Evolutionary conservation across 1,140 invertebrate species (phyloP).

Genomic region (Halyomorpha halys): DNA sequence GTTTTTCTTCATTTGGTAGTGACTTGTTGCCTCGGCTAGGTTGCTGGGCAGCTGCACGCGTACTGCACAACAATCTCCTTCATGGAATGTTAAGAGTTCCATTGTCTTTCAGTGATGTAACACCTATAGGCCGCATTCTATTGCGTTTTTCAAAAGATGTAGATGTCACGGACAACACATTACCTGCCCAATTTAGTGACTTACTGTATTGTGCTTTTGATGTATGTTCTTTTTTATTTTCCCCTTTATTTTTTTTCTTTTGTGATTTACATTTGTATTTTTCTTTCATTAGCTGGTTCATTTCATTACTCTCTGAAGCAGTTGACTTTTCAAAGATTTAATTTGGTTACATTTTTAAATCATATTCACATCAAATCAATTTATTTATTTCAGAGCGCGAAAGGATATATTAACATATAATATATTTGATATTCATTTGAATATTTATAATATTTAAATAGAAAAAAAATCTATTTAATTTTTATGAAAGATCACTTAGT

Average conservation of each 20-base stretch:
- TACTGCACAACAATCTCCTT: slow-evolving; percentile 59
- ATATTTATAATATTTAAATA: no score
- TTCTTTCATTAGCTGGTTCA: slow-evolving; percentile 59
- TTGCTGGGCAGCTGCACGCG: slow-evolving; percentile 17
- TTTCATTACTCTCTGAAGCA: slow-evolving; percentile 1
- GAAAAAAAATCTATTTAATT: no score
- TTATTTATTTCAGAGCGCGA: no score
- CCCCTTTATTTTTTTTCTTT: neutral
- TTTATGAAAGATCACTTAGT: no score
- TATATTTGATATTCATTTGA: no score
- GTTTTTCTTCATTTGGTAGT: slow-evolving; percentile 49
- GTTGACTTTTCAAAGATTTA: no score
- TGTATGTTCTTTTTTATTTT: slow-evolving; percentile 23
- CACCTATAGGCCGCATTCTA: slow-evolving; percentile 61
- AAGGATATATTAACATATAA: no score
- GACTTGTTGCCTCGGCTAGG: slow-evolving; percentile 36
- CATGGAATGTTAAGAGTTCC: slow-evolving; percentile 60
- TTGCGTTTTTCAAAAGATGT: slow-evolving; percentile 40
- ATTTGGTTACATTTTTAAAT: no score
- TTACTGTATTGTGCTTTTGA: slow-evolving; percentile 20
- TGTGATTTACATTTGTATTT: no score
- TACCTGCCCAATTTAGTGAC: slow-evolving; percentile 27
- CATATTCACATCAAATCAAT: no score
- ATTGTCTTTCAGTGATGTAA: slow-evolving; percentile 77
- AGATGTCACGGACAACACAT: slow-evolving; percentile 40